Conservation (phyloP, 2,888 invertebrate species). For the Lymantria dispar region DNA sequence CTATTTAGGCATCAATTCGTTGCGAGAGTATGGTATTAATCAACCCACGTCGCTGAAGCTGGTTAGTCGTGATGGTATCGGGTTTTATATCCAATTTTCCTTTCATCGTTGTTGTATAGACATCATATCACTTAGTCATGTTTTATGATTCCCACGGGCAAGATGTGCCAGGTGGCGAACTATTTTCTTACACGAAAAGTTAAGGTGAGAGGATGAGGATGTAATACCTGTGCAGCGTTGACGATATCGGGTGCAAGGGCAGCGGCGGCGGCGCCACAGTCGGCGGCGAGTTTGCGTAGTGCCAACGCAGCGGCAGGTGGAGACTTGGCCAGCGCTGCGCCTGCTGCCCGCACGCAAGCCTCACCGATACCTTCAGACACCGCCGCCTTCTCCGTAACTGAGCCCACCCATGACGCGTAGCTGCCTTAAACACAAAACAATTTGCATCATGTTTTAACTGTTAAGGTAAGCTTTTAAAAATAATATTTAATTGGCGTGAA, state of each 20-base stretch:
- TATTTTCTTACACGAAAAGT: too few relatives aligned
- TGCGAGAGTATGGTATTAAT: background rate
- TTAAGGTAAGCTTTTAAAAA: background rate
- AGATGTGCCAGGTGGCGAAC: too few relatives aligned
- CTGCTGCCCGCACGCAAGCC: constrained; percentile 67
- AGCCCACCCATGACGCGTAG: constrained; percentile 91
- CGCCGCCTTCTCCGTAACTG: constrained; percentile 57
- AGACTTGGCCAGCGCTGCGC: constrained; percentile 82
- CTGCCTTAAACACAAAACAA: constrained; percentile 75
- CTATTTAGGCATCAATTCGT: background rate
- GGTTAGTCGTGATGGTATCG: too few relatives aligned
- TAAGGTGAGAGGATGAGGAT: too few relatives aligned
- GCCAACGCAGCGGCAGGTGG: constrained; percentile 92
- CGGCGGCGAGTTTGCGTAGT: constrained; percentile 92
- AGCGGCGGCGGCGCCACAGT: constrained; percentile 88
- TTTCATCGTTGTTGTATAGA: too few relatives aligned
- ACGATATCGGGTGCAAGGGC: constrained; percentile 90
- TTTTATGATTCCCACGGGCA: too few relatives aligned
- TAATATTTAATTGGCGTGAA: too few relatives aligned
- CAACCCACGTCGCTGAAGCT: too few relatives aligned
- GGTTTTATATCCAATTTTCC: too few relatives aligned
- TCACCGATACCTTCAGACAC: constrained; percentile 45
- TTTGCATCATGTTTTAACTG: background rate
- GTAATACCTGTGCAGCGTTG: constrained; percentile 83
- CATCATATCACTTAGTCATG: too few relatives aligned